Evolutionary conservation across 2,797 vertebrate species (phyloP).

Genomic region (Alcedo quadribrachys): DNA sequence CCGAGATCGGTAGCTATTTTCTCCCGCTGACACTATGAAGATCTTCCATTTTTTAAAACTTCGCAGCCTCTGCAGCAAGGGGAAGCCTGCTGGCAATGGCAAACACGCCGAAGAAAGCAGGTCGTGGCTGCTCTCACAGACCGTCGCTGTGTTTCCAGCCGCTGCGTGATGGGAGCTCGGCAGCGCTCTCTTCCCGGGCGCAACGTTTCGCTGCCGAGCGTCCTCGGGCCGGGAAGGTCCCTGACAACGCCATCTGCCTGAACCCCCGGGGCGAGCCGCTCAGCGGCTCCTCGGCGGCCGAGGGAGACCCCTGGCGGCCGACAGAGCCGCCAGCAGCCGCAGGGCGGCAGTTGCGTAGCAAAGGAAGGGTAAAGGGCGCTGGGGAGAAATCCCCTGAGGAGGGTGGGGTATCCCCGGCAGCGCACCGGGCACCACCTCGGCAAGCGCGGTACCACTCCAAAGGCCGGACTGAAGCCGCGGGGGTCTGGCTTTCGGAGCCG

Average conservation of each 20-base stretch:
- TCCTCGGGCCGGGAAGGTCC: background rate
- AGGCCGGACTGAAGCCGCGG: too few species aligned
- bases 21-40: too few species aligned
- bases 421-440: too few species aligned
- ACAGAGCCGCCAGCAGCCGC: background rate
- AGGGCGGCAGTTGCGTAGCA: background rate
- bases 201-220: fast-evolving
- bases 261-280: background rate
- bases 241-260: too few species aligned
- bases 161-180: fast-evolving
- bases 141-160: fast-evolving
- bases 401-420: too few species aligned
- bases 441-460: background rate
- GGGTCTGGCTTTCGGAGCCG: fast-evolving
- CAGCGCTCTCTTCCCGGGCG: fast-evolving
- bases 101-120: too few species aligned
- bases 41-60: background rate
- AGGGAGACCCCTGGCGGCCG: background rate
- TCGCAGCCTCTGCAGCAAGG: fast-evolving
- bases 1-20: fast-evolving
- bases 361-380: background rate
- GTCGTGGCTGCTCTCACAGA: fast-evolving
- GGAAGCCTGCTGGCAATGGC: background rate
- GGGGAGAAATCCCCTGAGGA: fast-evolving
- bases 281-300: background rate